Conservation (phyloP, 2,797 vertebrate genomes). For the Cossypha polioptera region DNA sequence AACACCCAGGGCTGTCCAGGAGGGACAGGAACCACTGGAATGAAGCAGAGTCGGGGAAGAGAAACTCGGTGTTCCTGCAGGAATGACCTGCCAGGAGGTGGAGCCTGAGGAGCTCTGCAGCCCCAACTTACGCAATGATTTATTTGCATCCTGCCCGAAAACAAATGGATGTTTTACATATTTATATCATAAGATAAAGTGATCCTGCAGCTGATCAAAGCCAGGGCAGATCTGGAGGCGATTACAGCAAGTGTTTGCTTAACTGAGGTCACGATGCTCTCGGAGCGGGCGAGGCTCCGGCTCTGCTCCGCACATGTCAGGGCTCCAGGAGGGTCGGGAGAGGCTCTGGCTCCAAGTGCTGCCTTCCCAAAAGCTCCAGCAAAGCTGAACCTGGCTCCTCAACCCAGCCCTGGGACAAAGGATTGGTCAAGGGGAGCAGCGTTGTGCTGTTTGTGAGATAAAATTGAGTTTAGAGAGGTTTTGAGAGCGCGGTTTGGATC, state of each 20-base stretch:
- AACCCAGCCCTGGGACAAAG: background rate
- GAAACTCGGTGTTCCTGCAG: background rate
- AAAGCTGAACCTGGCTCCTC: background rate
- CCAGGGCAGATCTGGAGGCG: constrained; percentile 62
- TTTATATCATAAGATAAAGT: constrained; percentile 72
- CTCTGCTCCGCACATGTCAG: constrained; percentile 34
- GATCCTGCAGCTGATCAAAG: constrained; percentile 74
- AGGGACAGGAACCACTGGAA: background rate
- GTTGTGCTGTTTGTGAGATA: background rate
- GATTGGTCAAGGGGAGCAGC: background rate
- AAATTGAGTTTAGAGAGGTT: background rate
- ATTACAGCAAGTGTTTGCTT: constrained; percentile 66
- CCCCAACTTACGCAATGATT: constrained; percentile 42
- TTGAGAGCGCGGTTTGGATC: background rate
- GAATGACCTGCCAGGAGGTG: constrained; percentile 3
- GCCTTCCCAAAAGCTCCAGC: background rate
- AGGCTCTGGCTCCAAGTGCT: background rate
- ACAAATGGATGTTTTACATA: constrained; percentile 71
- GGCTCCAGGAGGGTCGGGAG: background rate
- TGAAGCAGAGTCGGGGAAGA: background rate
- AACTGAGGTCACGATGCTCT: constrained; percentile 54
- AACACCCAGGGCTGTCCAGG: rapidly evolving
- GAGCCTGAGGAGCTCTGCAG: background rate
- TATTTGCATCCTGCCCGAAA: constrained; percentile 60
- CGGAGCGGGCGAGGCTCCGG: background rate